Percentiles rank a stretch among this genome's conserved stretches.
Evolutionary conservation across 2,888 invertebrate genomes (phyloP).

Genomic region (Drosophila borborema): DNA sequence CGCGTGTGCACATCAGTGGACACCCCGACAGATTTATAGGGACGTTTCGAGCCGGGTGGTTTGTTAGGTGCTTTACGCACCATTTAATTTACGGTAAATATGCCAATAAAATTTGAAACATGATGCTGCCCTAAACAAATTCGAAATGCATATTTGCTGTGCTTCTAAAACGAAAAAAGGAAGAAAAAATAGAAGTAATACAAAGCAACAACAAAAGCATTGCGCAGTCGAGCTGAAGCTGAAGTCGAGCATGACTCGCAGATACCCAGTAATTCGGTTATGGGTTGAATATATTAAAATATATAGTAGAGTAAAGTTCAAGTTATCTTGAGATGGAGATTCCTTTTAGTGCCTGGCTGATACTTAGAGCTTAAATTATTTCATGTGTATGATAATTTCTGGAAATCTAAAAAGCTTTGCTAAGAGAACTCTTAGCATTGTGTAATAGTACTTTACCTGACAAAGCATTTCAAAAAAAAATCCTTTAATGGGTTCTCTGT

Average conservation of each 20-base stretch:
- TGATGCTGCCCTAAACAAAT: conserved; percentile 56
- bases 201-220: background rate
- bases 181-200: conserved; percentile 7
- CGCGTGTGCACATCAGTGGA: conserved; percentile 44
- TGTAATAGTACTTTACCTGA: too few relatives aligned
- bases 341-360: too few relatives aligned
- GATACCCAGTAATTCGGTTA: conserved; percentile 3
- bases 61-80: conserved; percentile 60
- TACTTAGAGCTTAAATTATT: too few relatives aligned
- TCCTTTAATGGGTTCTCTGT: too few relatives aligned
- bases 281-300: background rate
- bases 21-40: conserved; percentile 31
- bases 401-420: too few relatives aligned
- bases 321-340: too few relatives aligned
- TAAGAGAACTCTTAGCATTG: too few relatives aligned
- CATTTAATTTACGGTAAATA: conserved; percentile 78
- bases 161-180: background rate
- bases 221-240: background rate
- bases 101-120: conserved; percentile 78
- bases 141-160: conserved; percentile 66
- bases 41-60: conserved; percentile 15
- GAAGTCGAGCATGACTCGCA: background rate
- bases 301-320: too few relatives aligned
- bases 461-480: too few relatives aligned
- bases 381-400: too few relatives aligned